Evolutionary conservation across 2,797 vertebrate genomes (phyloP), one percentile per base, ranked within the genome.

Genomic region (Hapalemur alaotrensis): DNA sequence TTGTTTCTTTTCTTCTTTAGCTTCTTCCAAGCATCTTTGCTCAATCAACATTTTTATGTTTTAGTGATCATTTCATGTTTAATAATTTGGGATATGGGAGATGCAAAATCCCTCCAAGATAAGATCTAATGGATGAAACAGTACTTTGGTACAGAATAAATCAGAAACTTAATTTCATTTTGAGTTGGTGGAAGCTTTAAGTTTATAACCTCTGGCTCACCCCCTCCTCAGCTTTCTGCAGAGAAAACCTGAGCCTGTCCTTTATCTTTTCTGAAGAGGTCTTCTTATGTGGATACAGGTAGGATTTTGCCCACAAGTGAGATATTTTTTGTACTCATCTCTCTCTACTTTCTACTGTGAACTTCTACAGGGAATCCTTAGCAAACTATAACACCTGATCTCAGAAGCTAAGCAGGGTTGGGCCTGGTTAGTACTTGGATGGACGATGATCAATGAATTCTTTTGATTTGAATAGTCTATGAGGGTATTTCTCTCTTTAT

Each of bases 121-220:
- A 92, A 48, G 5, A n/a, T 65, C 28, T 5, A 14, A 59, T 59
- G 35, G 59, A 94, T 63, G 23, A 69, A 95, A 83, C 1, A 52
- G 18, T 63, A 69, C 43, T 90, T 92, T n/a, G 28, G 1, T 92
- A 28, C 20, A 84, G 32, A 82, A 73, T 3, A 94, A 90, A 79
- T 85, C 61, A 88, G 75, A 86, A 28, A 46, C 7, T 86, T 65
- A 52, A 50, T 78, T 63, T 96, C 81, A 82, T 82, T 85, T 91
- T n/a, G 38, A 94, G 4, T n/a, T 85, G 17, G 3, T 85, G 23
- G 81, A 85, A 79, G 9, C 32, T 95, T 88, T 72, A 52, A 48
- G 25, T 65, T 43, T 30, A 35, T 18, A n/a, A 32, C 32, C 6
- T 94, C n/a, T 61, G n/a, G 65, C 35, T 93, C 35, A 86, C 28